These are phyloP conservation scores for Sinohyriopsis cumingii DNA, from an alignment of 2,888 invertebrate species.

Conservation along the genomic window DNA sequence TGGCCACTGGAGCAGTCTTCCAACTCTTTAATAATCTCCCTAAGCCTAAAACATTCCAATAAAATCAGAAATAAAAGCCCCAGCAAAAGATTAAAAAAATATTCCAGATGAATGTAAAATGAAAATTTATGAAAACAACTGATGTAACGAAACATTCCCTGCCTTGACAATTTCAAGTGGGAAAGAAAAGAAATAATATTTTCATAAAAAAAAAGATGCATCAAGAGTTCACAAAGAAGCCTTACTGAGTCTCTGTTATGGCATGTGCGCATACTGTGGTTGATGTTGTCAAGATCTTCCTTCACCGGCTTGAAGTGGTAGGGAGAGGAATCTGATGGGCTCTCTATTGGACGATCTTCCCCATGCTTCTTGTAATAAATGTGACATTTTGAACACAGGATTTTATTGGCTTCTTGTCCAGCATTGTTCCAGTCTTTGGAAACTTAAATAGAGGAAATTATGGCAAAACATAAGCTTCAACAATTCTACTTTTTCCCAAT, in stretches of 20 bases:
- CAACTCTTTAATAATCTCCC: too few relatives aligned
- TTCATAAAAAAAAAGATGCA: neutral
- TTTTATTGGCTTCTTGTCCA: slow-evolving; percentile 80
- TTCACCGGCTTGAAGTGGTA: slow-evolving; percentile 73
- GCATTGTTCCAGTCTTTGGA: slow-evolving; percentile 83
- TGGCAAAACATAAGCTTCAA: neutral
- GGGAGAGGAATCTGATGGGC: slow-evolving; percentile 68
- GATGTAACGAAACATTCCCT: neutral
- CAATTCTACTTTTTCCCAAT: neutral
- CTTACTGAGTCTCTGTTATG: slow-evolving; percentile 60
- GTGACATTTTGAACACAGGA: slow-evolving; percentile 83
- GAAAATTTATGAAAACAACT: too few relatives aligned
- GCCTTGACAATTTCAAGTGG: neutral
- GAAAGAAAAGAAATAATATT: neutral
- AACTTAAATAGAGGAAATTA: slow-evolving; percentile 71
- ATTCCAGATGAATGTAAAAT: too few relatives aligned
- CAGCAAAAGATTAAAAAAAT: too few relatives aligned
- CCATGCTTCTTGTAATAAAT: slow-evolving; percentile 85
- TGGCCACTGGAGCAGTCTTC: too few relatives aligned
- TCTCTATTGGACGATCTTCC: slow-evolving; percentile 76
- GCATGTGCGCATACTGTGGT: slow-evolving; percentile 71
- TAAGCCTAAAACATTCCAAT: too few relatives aligned
- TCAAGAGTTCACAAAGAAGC: neutral
- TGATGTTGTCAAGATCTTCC: slow-evolving; percentile 64
- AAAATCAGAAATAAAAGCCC: too few relatives aligned